These are phyloP conservation scores for Parelbella ahira DNA, from an alignment of 2,888 invertebrate species.

Conservation along the genomic window DNA sequence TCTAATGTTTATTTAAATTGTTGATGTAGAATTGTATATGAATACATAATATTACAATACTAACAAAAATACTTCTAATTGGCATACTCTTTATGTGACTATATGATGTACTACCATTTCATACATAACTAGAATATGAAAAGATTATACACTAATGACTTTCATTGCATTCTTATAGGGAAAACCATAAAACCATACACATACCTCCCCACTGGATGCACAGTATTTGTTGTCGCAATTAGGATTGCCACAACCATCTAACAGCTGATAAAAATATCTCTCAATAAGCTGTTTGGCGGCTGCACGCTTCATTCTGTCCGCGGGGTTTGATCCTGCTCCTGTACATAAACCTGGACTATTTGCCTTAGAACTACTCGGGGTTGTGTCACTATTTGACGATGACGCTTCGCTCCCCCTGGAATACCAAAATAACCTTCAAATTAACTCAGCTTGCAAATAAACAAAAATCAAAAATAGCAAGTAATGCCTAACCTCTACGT, in stretches of 20 bases:
- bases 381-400: constrained; percentile 64
- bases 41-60: too few species aligned
- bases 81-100: too few species aligned
- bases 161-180: constrained; percentile 8
- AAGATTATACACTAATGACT: too few species aligned
- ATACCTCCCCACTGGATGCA: constrained; percentile 93
- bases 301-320: constrained; percentile 87
- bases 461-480: constrained; percentile 70
- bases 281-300: constrained; percentile 93
- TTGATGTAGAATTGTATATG: too few species aligned
- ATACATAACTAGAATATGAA: too few species aligned
- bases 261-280: constrained; percentile 94
- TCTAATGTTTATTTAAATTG: too few species aligned
- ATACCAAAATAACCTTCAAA: constrained; percentile 32
- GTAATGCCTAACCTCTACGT: constrained; percentile 68
- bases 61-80: too few species aligned
- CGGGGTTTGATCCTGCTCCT: constrained; percentile 56
- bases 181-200: constrained; percentile 24
- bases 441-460: constrained; percentile 41
- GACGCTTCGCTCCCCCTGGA: constrained; percentile 77
- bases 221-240: constrained; percentile 92
- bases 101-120: too few species aligned
- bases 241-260: constrained; percentile 95
- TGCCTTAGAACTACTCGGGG: constrained; percentile 59
- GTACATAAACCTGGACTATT: constrained; percentile 59